These are phyloP conservation scores for Silurus aristotelis DNA, from an alignment of 2,797 vertebrate genomes.

Conservation along the genomic window DNA sequence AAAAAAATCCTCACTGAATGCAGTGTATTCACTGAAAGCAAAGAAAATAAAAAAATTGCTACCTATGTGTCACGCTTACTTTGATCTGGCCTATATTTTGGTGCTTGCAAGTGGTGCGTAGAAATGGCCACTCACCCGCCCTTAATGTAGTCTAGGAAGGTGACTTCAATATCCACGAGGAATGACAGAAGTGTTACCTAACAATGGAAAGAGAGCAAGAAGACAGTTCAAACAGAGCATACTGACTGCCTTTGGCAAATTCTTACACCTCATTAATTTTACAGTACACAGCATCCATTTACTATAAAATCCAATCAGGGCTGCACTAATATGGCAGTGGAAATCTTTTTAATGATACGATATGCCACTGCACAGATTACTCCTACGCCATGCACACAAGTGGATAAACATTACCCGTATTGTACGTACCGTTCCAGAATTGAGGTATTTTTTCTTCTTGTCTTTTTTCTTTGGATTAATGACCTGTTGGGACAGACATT, in stretches of 20 bases:
- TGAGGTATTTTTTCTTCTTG: conserved; percentile 97
- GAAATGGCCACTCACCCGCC: conserved; percentile 86
- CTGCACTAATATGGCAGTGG: conserved; percentile 10
- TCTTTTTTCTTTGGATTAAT: conserved; percentile 96
- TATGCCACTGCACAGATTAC: neutral
- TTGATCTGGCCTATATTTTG: neutral
- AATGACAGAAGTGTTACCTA: conserved; percentile 97
- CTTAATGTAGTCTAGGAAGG: conserved; percentile 98
- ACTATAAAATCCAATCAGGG: conserved; percentile 18
- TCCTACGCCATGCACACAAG: neutral
- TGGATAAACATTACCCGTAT: neutral
- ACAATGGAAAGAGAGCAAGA: conserved; percentile 20
- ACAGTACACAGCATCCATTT: conserved; percentile 21
- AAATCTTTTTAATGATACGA: neutral
- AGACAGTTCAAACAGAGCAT: conserved; percentile 14
- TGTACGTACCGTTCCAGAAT: conserved; percentile 93
- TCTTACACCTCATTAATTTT: conserved; percentile 16
- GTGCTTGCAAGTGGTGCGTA: neutral
- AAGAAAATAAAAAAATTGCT: neutral
- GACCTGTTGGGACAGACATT: conserved; percentile 77
- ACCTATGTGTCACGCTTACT: neutral
- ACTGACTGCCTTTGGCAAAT: neutral
- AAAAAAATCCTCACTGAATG: conserved; percentile 21
- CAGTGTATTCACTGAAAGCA: conserved; percentile 20
- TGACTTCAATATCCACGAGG: conserved; percentile 94